Evolutionary conservation across 2,113 vertebrate genomes (phyloP).

Genomic region (Ptyas mucosa): DNA sequence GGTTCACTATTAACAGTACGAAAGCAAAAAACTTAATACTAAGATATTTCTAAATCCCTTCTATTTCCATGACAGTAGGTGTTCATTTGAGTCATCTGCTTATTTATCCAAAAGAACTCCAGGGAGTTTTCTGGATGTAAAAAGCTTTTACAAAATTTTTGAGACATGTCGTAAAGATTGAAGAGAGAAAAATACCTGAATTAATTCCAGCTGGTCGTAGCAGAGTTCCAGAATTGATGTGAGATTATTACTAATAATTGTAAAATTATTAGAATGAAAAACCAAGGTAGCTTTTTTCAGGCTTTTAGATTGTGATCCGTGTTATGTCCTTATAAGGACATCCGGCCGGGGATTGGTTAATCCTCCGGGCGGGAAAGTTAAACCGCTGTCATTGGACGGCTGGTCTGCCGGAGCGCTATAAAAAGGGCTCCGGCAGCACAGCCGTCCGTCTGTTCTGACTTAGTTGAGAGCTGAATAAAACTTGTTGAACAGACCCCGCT

Average conservation of each 20-base stretch:
- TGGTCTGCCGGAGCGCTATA: too few species aligned
- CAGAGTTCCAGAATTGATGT: background rate
- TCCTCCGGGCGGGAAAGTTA: too few species aligned
- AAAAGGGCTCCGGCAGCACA: too few species aligned
- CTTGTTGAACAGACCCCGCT: too few species aligned
- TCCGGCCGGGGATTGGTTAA: too few species aligned
- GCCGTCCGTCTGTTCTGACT: too few species aligned
- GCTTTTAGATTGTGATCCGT: background rate
- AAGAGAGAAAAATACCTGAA: conserved; percentile 31
- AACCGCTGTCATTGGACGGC: too few species aligned
- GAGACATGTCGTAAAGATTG: conserved; percentile 25
- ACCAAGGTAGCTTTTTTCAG: background rate
- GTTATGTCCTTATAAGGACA: too few species aligned
- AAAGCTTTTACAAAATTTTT: conserved; percentile 25
- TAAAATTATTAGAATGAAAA: background rate
- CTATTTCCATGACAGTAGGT: conserved; percentile 30
- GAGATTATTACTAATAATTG: background rate
- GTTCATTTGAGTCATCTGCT: conserved; percentile 33
- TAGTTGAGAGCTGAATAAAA: too few species aligned
- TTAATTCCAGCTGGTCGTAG: background rate
- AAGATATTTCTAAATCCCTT: background rate
- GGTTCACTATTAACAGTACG: background rate
- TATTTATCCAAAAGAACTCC: conserved; percentile 48
- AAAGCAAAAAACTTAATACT: background rate
- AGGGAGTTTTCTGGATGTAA: conserved; percentile 37